phyloP scores from a whole-genome alignment of 2,113 vertebrate species.

The Beaufortia kweichowensis region DNA sequence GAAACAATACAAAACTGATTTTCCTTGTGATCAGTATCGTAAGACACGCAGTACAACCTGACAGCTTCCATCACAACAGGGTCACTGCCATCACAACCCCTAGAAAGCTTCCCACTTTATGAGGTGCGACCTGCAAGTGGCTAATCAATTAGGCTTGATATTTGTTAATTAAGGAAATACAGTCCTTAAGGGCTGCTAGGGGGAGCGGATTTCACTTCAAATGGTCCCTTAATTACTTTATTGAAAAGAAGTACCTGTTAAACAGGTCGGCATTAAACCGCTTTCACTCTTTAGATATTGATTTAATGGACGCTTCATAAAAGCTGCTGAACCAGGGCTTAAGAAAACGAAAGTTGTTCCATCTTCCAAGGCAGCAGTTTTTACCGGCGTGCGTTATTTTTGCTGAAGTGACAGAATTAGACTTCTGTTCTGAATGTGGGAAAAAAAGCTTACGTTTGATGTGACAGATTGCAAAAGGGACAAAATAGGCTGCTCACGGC shows the following conservation, averaged over 20 bases:
- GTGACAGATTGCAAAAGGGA: slow-evolving; percentile 66
- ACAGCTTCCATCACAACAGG: slow-evolving; percentile 32
- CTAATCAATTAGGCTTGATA: slow-evolving; percentile 72
- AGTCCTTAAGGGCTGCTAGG: slow-evolving; percentile 64
- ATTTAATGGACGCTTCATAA: slow-evolving; percentile 65
- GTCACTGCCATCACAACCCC: slow-evolving; percentile 28
- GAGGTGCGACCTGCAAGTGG: slow-evolving; percentile 58
- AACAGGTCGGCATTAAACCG: slow-evolving; percentile 60
- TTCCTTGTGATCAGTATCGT: not conserved
- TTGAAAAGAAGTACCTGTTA: slow-evolving; percentile 72
- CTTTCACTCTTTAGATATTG: slow-evolving; percentile 65
- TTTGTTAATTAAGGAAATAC: slow-evolving; percentile 71
- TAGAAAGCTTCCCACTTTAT: slow-evolving; percentile 38
- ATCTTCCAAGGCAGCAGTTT: slow-evolving; percentile 50
- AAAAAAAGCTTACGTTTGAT: slow-evolving; percentile 54
- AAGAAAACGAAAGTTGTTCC: slow-evolving; percentile 44
- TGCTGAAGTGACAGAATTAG: slow-evolving; percentile 61
- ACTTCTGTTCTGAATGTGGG: slow-evolving; percentile 45
- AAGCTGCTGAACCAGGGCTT: slow-evolving; percentile 56
- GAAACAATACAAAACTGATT: not conserved
- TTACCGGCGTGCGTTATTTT: slow-evolving; percentile 55
- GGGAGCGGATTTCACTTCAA: slow-evolving; percentile 69
- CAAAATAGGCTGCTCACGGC: slow-evolving; percentile 53
- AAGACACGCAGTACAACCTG: not conserved
- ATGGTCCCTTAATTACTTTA: slow-evolving; percentile 73